Conservation (phyloP, 2,797 vertebrate genomes). For the Cyclopterus lumpus region DNA sequence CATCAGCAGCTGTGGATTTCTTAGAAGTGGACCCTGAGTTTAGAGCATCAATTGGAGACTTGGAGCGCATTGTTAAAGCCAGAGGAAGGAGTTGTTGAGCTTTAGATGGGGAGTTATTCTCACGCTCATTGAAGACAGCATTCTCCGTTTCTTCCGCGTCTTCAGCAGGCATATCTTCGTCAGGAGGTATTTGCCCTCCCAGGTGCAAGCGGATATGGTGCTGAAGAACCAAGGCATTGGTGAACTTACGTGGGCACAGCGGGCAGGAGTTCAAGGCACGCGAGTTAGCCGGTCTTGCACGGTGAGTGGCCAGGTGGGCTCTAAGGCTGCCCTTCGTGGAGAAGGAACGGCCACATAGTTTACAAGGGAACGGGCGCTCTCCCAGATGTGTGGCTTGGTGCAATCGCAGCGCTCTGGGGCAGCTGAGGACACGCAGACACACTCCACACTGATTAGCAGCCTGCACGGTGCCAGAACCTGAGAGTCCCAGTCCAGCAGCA, state of each 20-base stretch:
- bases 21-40: conserved; percentile 65
- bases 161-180: conserved; percentile 74
- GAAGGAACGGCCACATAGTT: conserved; percentile 92
- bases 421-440: conserved; percentile 91
- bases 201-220: conserved; percentile 95
- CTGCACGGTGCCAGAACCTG: conserved; percentile 60
- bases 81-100: conserved; percentile 79
- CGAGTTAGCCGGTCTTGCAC: conserved; percentile 87
- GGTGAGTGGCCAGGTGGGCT: conserved; percentile 91
- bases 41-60: conserved; percentile 48
- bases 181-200: conserved; percentile 90
- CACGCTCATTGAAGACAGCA: conserved; percentile 38
- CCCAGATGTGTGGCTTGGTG: conserved; percentile 93
- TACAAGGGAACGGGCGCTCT: conserved; percentile 93
- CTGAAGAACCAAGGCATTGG: conserved; percentile 93
- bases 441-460: conserved; percentile 92
- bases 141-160: conserved; percentile 47
- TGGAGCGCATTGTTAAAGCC: conserved; percentile 76
- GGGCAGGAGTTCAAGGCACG: conserved; percentile 92
- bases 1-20: conserved; percentile 60
- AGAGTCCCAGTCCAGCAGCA: conserved; percentile 57
- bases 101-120: conserved; percentile 57
- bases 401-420: conserved; percentile 90
- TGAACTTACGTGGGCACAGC: conserved; percentile 93
- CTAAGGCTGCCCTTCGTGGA: conserved; percentile 93